phyloP scores from a whole-genome alignment of 2,797 vertebrate species.

The Gorsachius magnificus region DNA sequence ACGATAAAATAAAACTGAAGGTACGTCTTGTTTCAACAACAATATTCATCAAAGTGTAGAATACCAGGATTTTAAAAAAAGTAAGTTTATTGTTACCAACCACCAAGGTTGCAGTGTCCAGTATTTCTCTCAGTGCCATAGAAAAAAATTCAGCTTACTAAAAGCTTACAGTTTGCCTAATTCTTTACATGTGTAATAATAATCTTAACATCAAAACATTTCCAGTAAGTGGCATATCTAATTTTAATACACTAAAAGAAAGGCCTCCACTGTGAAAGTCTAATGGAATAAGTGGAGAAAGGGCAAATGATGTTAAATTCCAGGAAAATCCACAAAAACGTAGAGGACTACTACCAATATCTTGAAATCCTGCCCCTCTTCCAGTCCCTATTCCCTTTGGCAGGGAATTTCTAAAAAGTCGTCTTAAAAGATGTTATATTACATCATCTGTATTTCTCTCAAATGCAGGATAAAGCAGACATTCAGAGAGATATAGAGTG shows the following conservation, averaged over 20 bases:
- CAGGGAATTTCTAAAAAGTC: not conserved
- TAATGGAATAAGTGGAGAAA: not conserved
- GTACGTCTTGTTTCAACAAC: not conserved
- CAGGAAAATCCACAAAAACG: not conserved
- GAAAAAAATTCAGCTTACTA: not conserved
- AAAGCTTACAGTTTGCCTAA: not conserved
- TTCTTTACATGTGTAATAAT: not conserved
- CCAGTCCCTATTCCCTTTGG: not conserved
- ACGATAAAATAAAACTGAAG: not conserved
- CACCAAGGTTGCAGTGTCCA: not conserved
- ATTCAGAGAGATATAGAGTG: not conserved
- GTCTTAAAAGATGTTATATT: not conserved
- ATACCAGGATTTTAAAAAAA: not conserved
- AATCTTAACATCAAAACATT: not conserved
- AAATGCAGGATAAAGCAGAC: not conserved
- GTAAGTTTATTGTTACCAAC: conserved; percentile 6
- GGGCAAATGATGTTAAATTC: not conserved
- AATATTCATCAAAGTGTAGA: conserved; percentile 21
- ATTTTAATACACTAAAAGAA: not conserved
- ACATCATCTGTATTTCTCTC: not conserved
- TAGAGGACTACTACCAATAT: not conserved
- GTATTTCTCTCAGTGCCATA: not conserved
- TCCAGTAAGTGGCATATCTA: not conserved
- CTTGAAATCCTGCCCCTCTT: not conserved
- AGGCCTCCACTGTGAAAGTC: not conserved